Evolutionary conservation across 2,888 invertebrate species (phyloP).

Genomic region (Byasa hedistus): DNA sequence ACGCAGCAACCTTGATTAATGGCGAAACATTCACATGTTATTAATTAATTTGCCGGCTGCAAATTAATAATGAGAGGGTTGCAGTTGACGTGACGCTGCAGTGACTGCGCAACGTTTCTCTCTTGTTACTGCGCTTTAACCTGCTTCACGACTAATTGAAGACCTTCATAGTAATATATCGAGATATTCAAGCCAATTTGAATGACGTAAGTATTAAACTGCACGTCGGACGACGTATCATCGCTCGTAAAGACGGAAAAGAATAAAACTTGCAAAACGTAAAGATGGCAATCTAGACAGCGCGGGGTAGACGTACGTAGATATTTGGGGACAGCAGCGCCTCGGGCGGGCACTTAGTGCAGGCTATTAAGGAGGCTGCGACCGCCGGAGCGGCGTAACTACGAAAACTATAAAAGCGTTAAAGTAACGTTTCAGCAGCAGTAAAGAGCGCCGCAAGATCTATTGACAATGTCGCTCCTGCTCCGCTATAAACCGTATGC

Average conservation of each 20-base stretch:
- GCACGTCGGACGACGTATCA: constrained; percentile 33
- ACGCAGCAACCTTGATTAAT: constrained; percentile 65
- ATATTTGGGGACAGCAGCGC: constrained; percentile 68
- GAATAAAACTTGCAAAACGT: constrained; percentile 62
- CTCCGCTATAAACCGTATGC: constrained; percentile 77
- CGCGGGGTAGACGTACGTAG: constrained; percentile 67
- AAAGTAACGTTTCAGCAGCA: constrained; percentile 79
- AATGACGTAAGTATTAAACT: not conserved
- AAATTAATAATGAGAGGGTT: constrained; percentile 72
- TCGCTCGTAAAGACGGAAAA: constrained; percentile 52
- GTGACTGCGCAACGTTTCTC: constrained; percentile 42
- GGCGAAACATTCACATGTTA: constrained; percentile 58
- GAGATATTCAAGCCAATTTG: not conserved
- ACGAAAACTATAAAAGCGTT: constrained; percentile 80
- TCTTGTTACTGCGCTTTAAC: constrained; percentile 47
- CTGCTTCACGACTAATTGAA: constrained; percentile 63
- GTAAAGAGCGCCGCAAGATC: constrained; percentile 79
- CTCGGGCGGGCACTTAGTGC: constrained; percentile 77
- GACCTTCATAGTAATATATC: constrained; percentile 46
- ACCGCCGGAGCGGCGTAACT: constrained; percentile 76
- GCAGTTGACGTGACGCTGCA: constrained; percentile 65
- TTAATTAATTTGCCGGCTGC: constrained; percentile 67
- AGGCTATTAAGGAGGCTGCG: constrained; percentile 74
- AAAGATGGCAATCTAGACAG: constrained; percentile 73
- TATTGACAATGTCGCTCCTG: constrained; percentile 78